These are phyloP conservation scores for Sitta carolinensis DNA, from an alignment of 2,797 vertebrate species.

Conservation along the genomic window DNA sequence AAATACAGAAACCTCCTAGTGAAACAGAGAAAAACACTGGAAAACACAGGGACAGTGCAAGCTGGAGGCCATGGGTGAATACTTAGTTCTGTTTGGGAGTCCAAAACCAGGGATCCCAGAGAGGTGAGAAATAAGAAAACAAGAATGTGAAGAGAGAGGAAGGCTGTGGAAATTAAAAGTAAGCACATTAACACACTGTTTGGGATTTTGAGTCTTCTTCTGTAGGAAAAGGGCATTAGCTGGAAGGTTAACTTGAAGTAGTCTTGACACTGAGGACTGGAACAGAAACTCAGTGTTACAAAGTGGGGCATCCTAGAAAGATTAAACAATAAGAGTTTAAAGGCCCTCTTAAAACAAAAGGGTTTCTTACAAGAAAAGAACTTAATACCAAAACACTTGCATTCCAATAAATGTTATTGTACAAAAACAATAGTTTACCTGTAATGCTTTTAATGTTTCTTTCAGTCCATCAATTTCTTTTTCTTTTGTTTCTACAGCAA, in stretches of 20 bases:
- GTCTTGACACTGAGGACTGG: neutral
- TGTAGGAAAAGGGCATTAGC: neutral
- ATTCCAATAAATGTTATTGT: neutral
- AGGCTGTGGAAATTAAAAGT: neutral
- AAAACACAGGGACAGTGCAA: neutral
- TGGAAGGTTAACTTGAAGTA: neutral
- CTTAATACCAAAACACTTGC: neutral
- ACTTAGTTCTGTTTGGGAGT: neutral
- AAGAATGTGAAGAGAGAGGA: neutral
- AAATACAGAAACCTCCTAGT: neutral
- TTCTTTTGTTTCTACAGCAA: conserved; percentile 88
- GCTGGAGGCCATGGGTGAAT: neutral
- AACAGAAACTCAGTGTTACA: neutral
- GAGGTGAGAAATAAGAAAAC: neutral
- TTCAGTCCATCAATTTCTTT: conserved; percentile 91
- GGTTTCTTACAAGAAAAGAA: neutral
- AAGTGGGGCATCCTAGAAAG: neutral
- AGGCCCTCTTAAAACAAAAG: neutral
- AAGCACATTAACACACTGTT: neutral
- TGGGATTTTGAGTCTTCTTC: neutral
- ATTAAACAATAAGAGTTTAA: neutral
- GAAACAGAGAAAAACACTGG: neutral
- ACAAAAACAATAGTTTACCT: conserved; percentile 79
- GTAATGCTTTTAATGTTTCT: conserved; percentile 88
- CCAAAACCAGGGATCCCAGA: neutral